Conservation (phyloP, 1,140 invertebrate genomes). For the Lethocerus indicus region DNA sequence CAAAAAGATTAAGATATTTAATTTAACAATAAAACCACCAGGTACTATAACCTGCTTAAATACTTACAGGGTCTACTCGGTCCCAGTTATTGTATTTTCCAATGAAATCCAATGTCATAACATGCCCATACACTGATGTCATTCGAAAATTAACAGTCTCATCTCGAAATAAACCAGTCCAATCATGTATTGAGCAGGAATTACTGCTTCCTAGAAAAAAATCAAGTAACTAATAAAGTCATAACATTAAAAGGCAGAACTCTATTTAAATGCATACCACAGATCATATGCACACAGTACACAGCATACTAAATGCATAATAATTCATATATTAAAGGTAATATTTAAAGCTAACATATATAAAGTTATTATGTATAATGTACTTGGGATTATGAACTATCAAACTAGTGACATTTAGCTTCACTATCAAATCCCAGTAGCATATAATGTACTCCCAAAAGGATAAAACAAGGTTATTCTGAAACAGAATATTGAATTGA, state of each 20-base stretch:
- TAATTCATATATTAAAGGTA: background rate
- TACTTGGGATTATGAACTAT: too few species aligned
- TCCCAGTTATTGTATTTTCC: conserved; percentile 98
- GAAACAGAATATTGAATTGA: too few species aligned
- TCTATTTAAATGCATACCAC: background rate
- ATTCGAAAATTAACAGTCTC: conserved; percentile 72
- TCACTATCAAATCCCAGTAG: too few species aligned
- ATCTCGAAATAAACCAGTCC: conserved; percentile 62
- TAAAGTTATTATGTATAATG: too few species aligned
- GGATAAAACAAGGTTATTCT: too few species aligned
- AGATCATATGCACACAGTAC: background rate
- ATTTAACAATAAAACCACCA: too few species aligned
- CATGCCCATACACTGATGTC: conserved; percentile 98
- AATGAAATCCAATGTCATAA: conserved; percentile 90
- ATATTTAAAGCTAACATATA: too few species aligned
- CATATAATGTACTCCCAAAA: too few species aligned
- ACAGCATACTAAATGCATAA: background rate
- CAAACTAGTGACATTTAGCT: too few species aligned
- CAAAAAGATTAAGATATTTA: too few species aligned
- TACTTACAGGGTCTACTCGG: conserved; percentile 89
- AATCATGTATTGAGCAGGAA: conserved; percentile 87
- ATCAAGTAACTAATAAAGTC: conserved; percentile 26
- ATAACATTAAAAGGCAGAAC: background rate
- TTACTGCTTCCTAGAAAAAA: conserved; percentile 76
- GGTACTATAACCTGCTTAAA: too few species aligned